These are phyloP conservation scores for Toxostoma redivivum DNA, from an alignment of 2,113 vertebrate genomes.

Conservation along the genomic window DNA sequence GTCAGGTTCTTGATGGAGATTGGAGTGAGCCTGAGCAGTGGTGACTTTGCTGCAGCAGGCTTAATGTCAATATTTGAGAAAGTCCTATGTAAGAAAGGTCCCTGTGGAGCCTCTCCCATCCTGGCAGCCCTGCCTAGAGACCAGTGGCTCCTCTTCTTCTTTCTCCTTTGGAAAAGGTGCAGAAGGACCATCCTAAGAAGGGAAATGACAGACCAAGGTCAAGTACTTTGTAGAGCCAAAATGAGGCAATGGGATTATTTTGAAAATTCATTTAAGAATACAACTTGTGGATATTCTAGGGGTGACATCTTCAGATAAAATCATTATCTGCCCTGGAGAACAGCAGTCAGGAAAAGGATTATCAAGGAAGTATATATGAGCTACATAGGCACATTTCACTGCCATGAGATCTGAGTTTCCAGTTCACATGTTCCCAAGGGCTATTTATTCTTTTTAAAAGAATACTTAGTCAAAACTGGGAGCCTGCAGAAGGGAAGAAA, in stretches of 20 bases:
- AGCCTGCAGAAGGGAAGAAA: slow-evolving; percentile 14
- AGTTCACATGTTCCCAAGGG: slow-evolving; percentile 46
- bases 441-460: slow-evolving; percentile 51
- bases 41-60: not conserved
- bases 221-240: slow-evolving; percentile 18
- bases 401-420: slow-evolving; percentile 42
- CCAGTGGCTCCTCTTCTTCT: not conserved
- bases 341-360: slow-evolving; percentile 45
- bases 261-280: slow-evolving; percentile 34
- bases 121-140: not conserved
- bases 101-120: not conserved
- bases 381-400: slow-evolving; percentile 29
- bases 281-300: slow-evolving; percentile 34
- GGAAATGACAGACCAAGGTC: slow-evolving; percentile 37
- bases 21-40: fast-evolving
- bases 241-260: slow-evolving; percentile 22
- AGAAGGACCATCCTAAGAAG: not conserved
- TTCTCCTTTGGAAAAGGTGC: not conserved
- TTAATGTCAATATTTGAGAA: not conserved
- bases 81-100: not conserved
- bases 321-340: slow-evolving; percentile 48
- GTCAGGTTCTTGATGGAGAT: not conserved
- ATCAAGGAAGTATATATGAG: slow-evolving; percentile 22
- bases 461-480: slow-evolving; percentile 36
- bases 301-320: slow-evolving; percentile 53